Evolutionary conservation across 2,888 invertebrate genomes (phyloP).

Genomic region (Cantharis rustica): DNA sequence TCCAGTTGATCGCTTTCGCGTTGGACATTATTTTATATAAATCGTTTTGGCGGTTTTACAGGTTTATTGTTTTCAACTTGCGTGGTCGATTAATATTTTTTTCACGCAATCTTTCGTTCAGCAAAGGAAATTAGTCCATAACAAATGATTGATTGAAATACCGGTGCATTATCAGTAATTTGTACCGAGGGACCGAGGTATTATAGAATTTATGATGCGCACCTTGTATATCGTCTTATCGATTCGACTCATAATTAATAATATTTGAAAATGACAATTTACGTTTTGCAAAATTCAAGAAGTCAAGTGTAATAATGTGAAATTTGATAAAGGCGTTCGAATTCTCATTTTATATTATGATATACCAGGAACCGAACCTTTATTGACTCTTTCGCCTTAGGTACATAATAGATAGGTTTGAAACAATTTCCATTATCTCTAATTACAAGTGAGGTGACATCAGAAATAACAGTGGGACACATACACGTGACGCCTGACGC

Average conservation of each 20-base stretch:
- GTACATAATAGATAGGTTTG: constrained; percentile 12
- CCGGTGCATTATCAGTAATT: constrained; percentile 27
- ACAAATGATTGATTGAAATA: constrained; percentile 28
- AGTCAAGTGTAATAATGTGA: not conserved
- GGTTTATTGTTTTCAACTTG: constrained; percentile 18
- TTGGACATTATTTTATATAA: not conserved
- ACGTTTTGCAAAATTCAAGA: not conserved
- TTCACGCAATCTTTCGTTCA: constrained; percentile 29
- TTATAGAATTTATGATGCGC: constrained; percentile 14
- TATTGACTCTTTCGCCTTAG: constrained; percentile 10
- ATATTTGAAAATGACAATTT: not conserved
- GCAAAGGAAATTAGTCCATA: constrained; percentile 24
- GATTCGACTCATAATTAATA: not conserved
- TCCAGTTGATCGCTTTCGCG: constrained; percentile 10
- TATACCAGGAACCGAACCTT: constrained; percentile 4
- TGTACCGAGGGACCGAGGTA: constrained; percentile 18
- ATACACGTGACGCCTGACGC: constrained; percentile 26
- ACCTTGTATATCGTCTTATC: constrained; percentile 8
- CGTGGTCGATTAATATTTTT: constrained; percentile 30
- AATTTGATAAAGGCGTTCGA: not conserved
- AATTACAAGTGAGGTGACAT: constrained; percentile 28
- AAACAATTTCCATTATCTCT: constrained; percentile 29
- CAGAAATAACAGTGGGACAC: constrained; percentile 25
- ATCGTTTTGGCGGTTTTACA: constrained; percentile 1
- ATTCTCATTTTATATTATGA: not conserved